These are phyloP conservation scores for Mola mola DNA, from an alignment of 2,113 vertebrate species.

Conservation along the genomic window DNA sequence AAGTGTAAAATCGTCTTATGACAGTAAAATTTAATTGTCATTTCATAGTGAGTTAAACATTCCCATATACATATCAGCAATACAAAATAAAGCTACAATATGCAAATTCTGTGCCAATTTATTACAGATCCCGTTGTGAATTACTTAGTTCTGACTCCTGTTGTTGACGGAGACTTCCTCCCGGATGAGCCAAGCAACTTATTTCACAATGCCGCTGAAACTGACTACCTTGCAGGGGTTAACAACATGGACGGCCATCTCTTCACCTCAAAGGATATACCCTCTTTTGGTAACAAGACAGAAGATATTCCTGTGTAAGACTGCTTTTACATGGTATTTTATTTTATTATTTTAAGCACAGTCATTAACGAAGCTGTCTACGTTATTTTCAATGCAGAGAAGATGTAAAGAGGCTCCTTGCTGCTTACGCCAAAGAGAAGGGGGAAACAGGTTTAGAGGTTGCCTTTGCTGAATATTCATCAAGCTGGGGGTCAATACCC, in stretches of 20 bases:
- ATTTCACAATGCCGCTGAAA: slow-evolving; percentile 83
- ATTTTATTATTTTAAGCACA: no score
- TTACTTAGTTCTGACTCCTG: slow-evolving; percentile 78
- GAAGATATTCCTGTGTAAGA: slow-evolving; percentile 29
- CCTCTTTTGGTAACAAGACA: slow-evolving; percentile 72
- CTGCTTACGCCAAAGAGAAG: slow-evolving; percentile 74
- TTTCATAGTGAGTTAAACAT: no score
- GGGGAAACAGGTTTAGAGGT: slow-evolving; percentile 64
- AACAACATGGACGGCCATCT: slow-evolving; percentile 89
- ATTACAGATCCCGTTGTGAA: slow-evolving; percentile 78
- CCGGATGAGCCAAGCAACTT: slow-evolving; percentile 83
- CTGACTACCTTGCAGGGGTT: slow-evolving; percentile 86
- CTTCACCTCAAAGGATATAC: slow-evolving; percentile 80
- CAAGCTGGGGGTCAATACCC: slow-evolving; percentile 74
- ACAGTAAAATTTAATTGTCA: no score
- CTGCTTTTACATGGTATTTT: no score
- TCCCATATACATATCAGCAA: no score
- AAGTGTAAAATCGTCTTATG: no score
- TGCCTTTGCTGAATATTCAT: slow-evolving; percentile 80
- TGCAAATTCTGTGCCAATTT: neutral
- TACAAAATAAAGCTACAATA: no score
- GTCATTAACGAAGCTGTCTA: neutral
- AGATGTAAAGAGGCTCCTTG: slow-evolving; percentile 75
- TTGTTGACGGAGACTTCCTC: slow-evolving; percentile 89
- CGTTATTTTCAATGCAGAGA: slow-evolving; percentile 68